Evolutionary conservation across 2,113 vertebrate genomes (phyloP), one percentile per base, ranked within the genome.

Genomic region (Stegostoma tigrinum): DNA sequence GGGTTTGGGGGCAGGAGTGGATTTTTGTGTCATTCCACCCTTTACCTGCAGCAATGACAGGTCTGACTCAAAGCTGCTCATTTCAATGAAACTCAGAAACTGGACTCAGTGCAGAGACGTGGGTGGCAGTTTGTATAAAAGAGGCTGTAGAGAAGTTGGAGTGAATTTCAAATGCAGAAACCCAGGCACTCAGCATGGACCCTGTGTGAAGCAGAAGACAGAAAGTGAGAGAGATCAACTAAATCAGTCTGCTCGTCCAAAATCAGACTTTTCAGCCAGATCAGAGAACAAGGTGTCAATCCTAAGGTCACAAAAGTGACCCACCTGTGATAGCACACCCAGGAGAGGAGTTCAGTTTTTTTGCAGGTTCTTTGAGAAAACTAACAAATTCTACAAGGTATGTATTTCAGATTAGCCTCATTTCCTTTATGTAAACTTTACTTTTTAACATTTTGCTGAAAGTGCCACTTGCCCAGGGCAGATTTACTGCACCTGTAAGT

Each of bases 21-120:
- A 66, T 91, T 66, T 91, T 52, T 34, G 52, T 12, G 34, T 19
- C 87, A 52, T 61, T 52, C 87, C 87, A 90, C 87, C 87, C 30
- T 1, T 15, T 15, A 90, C 27, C 86, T 90, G 52, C 8, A 90
- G 86, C 48, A 61, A 15, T 61, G 87, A 61, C 87, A 90, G 87
- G 48, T 93, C 61, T 93, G 89, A 93, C 61, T 66, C 89, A 93
- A 93, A 64, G 30, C 64, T 93, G 61, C 61, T 66, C 19, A 66
- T 64, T 93, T 93, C 14, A 93, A 93, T 93, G 61, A 93, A 93
- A 66, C 89, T 64, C 52, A n/a, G 27, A 64, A 61, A 38, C 55
- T 66, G 89, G 89, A 64, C 17, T 38, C n/a, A 2, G 17, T 93
- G 89, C 19, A 19, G 89, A 67, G 89, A 93, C 61, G 89, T 93